These are phyloP conservation scores for Myotis vivesi DNA, from an alignment of 2,797 vertebrate species.

Conservation along the genomic window DNA sequence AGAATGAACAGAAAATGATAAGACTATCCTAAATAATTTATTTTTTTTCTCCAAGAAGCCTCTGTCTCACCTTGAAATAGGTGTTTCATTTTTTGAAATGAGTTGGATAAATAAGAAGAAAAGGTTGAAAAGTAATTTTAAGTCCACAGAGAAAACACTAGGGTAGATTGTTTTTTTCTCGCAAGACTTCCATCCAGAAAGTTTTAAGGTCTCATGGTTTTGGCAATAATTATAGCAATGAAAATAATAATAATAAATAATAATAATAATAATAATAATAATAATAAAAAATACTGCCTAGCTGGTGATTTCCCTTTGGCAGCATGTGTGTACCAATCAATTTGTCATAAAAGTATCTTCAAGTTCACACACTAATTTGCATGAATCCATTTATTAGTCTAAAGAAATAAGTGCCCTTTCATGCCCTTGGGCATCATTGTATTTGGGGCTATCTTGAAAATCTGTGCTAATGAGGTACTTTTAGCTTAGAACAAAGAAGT, in stretches of 20 bases:
- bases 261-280: not conserved
- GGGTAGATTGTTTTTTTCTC: slow-evolving; percentile 67
- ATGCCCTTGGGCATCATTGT: slow-evolving; percentile 22
- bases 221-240: slow-evolving; percentile 63
- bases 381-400: slow-evolving; percentile 74
- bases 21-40: slow-evolving; percentile 57
- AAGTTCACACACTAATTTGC: slow-evolving; percentile 67
- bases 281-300: slow-evolving; percentile 55
- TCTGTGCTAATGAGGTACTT: slow-evolving; percentile 38
- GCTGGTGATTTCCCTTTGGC: slow-evolving; percentile 48
- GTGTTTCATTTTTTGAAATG: slow-evolving; percentile 78
- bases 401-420: slow-evolving; percentile 56
- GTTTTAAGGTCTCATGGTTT: slow-evolving; percentile 67
- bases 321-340: not conserved
- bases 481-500: slow-evolving; percentile 53
- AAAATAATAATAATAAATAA: slow-evolving; percentile 65
- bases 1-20: slow-evolving; percentile 67
- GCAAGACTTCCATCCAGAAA: slow-evolving; percentile 67
- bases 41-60: slow-evolving; percentile 62
- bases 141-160: slow-evolving; percentile 63
- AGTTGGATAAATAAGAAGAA: slow-evolving; percentile 78
- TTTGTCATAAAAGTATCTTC: slow-evolving; percentile 63
- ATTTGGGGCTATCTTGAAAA: slow-evolving; percentile 58
- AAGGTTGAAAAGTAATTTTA: slow-evolving; percentile 81
- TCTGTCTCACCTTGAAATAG: slow-evolving; percentile 74